These are phyloP conservation scores for human DNA, from an alignment of 2,113 vertebrate species.

Conservation along the genomic window GRCh38 chr13:105815501-105816000, in stretches of 20 bases:
- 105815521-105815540: background rate
- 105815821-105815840: background rate
- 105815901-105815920: background rate
- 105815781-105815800: background rate
- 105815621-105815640: background rate
- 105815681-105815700: background rate
- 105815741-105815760: background rate
- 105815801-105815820: background rate
- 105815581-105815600: background rate
- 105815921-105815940: background rate
- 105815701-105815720: background rate
- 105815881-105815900: background rate
- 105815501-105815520: background rate
- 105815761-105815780: background rate
- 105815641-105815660: background rate
- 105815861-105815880: background rate
- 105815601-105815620: background rate
- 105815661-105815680: rapidly evolving
- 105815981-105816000: background rate
- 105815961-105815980: rapidly evolving
- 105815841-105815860: background rate
- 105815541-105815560: background rate
- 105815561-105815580: background rate
- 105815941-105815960: background rate
- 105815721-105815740: background rate